Conservation (phyloP, 1,140 invertebrate genomes). For the Nomia melanderi region DNA sequence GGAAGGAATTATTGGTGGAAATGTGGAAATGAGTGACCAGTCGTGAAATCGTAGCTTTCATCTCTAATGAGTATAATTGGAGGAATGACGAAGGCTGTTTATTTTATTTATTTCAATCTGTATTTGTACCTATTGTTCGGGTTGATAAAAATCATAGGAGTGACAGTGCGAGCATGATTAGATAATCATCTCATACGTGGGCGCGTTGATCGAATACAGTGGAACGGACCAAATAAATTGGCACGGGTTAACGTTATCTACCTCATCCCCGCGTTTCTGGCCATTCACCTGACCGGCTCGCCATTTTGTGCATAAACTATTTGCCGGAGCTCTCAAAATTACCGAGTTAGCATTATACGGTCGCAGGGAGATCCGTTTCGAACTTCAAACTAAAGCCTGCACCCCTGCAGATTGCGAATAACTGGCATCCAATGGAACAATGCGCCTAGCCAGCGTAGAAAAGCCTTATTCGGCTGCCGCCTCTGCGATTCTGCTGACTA, state of each 20-base stretch:
- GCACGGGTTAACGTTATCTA: conserved; percentile 58
- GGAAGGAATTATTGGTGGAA: no score
- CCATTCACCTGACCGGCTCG: conserved; percentile 18
- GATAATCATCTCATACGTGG: conserved; percentile 11
- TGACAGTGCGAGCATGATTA: conserved; percentile 33
- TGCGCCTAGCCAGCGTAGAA: conserved; percentile 18
- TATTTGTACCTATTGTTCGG: no score
- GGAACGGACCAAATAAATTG: conserved; percentile 56
- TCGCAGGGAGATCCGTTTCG: conserved; percentile 39
- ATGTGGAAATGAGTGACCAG: no score
- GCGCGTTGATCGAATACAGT: conserved; percentile 9
- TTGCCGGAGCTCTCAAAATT: conserved; percentile 66
- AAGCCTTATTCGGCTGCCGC: conserved; percentile 31
- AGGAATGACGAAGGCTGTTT: no score
- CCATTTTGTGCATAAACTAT: conserved; percentile 61
- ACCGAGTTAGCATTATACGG: conserved; percentile 62
- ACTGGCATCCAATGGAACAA: conserved; percentile 44
- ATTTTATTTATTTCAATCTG: no score
- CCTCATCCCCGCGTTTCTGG: conserved; percentile 39
- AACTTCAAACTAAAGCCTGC: conserved; percentile 56
- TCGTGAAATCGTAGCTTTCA: no score
- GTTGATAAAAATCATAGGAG: background rate
- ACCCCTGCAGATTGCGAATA: conserved; percentile 44
- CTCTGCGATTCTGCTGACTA: conserved; percentile 33
- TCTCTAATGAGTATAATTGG: no score